Evolutionary conservation across 2,888 invertebrate genomes (phyloP).

Genomic region (Catocala sponsa): DNA sequence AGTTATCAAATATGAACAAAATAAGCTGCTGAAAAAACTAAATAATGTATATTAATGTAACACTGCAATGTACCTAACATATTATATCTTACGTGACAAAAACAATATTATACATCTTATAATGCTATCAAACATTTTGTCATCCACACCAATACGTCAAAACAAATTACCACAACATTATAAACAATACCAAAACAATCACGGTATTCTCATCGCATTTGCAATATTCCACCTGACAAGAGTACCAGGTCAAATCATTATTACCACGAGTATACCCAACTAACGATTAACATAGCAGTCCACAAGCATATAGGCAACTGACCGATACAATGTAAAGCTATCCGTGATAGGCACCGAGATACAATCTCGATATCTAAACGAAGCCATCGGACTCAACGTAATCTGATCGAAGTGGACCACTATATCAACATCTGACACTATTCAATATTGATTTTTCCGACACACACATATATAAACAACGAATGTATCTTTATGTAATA

Average conservation of each 20-base stretch:
- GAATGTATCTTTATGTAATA: too few relatives aligned
- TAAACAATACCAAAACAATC: background rate
- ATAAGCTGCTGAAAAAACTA: too few relatives aligned
- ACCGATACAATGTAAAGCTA: slow-evolving; percentile 17
- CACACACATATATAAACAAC: background rate
- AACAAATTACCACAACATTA: background rate
- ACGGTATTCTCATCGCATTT: background rate
- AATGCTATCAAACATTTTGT: too few relatives aligned
- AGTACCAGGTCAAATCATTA: background rate
- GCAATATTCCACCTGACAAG: background rate
- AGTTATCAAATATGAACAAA: too few relatives aligned
- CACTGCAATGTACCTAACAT: too few relatives aligned
- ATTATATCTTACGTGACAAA: too few relatives aligned
- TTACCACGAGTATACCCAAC: background rate
- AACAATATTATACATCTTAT: too few relatives aligned
- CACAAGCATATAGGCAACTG: slow-evolving; percentile 5
- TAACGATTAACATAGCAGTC: slow-evolving; percentile 2
- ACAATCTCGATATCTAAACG: slow-evolving; percentile 29
- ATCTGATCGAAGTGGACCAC: slow-evolving; percentile 38
- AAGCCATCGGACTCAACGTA: slow-evolving; percentile 28
- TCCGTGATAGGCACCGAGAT: slow-evolving; percentile 23
- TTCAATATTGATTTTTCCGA: slow-evolving; percentile 22
- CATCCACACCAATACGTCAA: too few relatives aligned
- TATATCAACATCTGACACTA: slow-evolving; percentile 23
- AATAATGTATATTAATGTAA: too few relatives aligned